These are phyloP conservation scores for Stenotaenia linearis DNA, from an alignment of 2,888 invertebrate species.

Conservation along the genomic window DNA sequence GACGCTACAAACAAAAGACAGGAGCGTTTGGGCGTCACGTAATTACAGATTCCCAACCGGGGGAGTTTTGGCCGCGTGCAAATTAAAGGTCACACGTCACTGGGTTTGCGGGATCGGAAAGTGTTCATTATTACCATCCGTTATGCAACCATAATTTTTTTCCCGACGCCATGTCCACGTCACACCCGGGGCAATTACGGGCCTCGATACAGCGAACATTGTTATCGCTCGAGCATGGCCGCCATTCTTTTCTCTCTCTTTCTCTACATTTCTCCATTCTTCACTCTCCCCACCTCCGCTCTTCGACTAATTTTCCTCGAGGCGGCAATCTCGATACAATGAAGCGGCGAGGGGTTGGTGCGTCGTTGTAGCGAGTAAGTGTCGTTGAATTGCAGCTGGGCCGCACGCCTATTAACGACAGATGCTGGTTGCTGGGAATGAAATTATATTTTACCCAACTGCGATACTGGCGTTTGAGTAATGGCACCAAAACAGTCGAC, in stretches of 20 bases:
- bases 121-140: conserved; percentile 32
- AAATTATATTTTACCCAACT: conserved; percentile 27
- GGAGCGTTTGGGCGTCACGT: neutral
- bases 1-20: neutral
- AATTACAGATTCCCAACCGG: conserved; percentile 5
- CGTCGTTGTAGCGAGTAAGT: neutral
- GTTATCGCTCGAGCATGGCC: neutral
- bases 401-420: conserved; percentile 28
- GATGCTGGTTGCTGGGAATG: conserved; percentile 29
- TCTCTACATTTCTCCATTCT: neutral
- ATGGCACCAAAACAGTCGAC: neutral
- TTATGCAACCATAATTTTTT: conserved; percentile 31
- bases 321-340: neutral
- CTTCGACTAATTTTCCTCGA: neutral
- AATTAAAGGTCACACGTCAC: conserved; percentile 30
- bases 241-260: neutral
- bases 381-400: conserved; percentile 10
- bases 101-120: conserved; percentile 30
- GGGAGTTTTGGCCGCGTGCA: neutral
- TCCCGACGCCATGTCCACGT: conserved; percentile 5
- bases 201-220: neutral
- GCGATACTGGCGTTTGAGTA: neutral
- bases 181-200: conserved; percentile 19
- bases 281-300: neutral
- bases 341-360: neutral